phyloP scores from a whole-genome alignment of 2,797 vertebrate species.

The Megaceryle alcyon region DNA sequence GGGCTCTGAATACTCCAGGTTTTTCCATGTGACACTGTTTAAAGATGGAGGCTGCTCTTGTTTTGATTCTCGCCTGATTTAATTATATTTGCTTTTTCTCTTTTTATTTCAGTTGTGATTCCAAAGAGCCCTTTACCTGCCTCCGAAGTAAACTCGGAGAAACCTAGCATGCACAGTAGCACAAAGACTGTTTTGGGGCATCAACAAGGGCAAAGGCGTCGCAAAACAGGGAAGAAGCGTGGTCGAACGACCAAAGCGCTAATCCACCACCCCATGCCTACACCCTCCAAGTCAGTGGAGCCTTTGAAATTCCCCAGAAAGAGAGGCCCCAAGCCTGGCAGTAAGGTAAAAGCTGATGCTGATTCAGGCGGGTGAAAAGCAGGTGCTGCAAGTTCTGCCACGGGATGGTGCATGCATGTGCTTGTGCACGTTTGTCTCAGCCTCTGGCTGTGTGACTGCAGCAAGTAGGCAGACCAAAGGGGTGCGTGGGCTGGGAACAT shows the following conservation, averaged over 20 bases:
- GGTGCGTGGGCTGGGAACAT: neutral
- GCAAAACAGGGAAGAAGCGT: slow-evolving; percentile 91
- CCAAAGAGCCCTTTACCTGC: slow-evolving; percentile 88
- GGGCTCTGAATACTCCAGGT: neutral
- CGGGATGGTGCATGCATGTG: slow-evolving; percentile 56
- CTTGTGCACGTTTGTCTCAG: slow-evolving; percentile 57
- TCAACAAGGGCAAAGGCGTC: slow-evolving; percentile 88
- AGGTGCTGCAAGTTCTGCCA: slow-evolving; percentile 55
- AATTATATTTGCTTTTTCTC: slow-evolving; percentile 62
- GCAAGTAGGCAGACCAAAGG: slow-evolving; percentile 29
- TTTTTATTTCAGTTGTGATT: slow-evolving; percentile 87
- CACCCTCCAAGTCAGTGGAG: slow-evolving; percentile 85
- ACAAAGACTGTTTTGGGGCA: slow-evolving; percentile 82
- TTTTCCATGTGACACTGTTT: slow-evolving; percentile 17
- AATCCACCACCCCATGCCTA: slow-evolving; percentile 84
- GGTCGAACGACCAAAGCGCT: slow-evolving; percentile 89
- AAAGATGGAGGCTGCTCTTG: slow-evolving; percentile 58
- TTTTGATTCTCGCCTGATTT: slow-evolving; percentile 52
- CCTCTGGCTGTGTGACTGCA: slow-evolving; percentile 57
- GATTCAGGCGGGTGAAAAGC: slow-evolving; percentile 48
- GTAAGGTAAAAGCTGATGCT: slow-evolving; percentile 87
- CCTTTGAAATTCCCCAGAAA: slow-evolving; percentile 97
- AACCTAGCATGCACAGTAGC: slow-evolving; percentile 84
- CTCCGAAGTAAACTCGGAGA: slow-evolving; percentile 88
- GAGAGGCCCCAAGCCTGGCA: slow-evolving; percentile 97